These are phyloP conservation scores for Tetragonula carbonaria DNA, from an alignment of 2,888 invertebrate species.

Conservation along the genomic window DNA sequence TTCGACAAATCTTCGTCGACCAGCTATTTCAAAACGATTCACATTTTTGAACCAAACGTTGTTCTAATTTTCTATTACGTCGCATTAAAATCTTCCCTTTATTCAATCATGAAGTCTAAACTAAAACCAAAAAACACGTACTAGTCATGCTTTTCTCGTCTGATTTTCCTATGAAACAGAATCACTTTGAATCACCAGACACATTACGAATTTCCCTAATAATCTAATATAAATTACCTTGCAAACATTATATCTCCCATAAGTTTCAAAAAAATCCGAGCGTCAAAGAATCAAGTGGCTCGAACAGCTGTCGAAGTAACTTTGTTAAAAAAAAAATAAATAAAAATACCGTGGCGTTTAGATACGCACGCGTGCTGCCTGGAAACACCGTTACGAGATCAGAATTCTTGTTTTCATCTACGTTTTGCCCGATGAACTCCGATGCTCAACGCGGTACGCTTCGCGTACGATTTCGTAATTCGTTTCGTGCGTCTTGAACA, in stretches of 20 bases:
- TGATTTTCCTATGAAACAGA: too few species aligned
- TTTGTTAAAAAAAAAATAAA: neutral
- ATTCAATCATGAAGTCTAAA: too few species aligned
- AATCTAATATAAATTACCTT: neutral
- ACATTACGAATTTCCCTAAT: neutral
- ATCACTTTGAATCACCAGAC: too few species aligned
- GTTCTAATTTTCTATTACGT: too few species aligned
- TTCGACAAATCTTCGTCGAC: too few species aligned
- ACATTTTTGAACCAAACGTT: too few species aligned
- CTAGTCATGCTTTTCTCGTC: too few species aligned
- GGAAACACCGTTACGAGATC: conserved; percentile 55
- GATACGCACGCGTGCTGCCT: neutral
- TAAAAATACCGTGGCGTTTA: conserved; percentile 15
- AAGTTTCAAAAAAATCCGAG: neutral
- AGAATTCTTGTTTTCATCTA: conserved; percentile 41
- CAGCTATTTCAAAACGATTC: too few species aligned
- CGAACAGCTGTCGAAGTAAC: conserved; percentile 22
- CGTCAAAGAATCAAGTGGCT: neutral
- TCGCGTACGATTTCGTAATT: neutral
- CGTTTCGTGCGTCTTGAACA: neutral
- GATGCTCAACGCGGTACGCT: conserved; percentile 28
- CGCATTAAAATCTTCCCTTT: too few species aligned
- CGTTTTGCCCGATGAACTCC: conserved; percentile 46
- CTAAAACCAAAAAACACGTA: too few species aligned
- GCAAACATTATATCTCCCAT: neutral